A percentile compares a stretch with the other conserved stretches of the same genome.
Conservation (phyloP, 1,140 invertebrate species). For the Papilio dardanus region DNA sequence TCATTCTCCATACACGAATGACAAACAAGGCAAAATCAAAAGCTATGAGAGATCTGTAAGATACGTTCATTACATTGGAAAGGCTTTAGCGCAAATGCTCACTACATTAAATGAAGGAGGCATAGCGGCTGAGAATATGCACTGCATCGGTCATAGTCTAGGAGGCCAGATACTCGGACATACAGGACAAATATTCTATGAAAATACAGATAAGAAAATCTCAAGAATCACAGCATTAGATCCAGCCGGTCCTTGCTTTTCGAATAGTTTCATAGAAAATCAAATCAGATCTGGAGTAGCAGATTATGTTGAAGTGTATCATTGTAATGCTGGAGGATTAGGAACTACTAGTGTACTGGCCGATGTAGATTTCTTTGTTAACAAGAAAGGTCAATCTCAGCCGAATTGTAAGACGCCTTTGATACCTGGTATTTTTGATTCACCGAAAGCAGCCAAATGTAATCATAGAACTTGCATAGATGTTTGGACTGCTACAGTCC, state of each 20-base stretch:
- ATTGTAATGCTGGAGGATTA: slow-evolving; percentile 89
- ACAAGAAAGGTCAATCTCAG: slow-evolving; percentile 85
- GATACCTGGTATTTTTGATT: slow-evolving; percentile 71
- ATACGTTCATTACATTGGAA: slow-evolving; percentile 74
- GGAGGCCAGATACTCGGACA: slow-evolving; percentile 83
- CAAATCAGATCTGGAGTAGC: slow-evolving; percentile 84
- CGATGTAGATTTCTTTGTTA: slow-evolving; percentile 92
- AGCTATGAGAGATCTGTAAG: slow-evolving; percentile 71
- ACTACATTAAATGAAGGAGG: slow-evolving; percentile 56
- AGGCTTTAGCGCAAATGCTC: slow-evolving; percentile 63
- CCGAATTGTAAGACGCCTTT: slow-evolving; percentile 82
- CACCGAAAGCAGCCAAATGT: slow-evolving; percentile 81
- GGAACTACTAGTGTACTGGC: slow-evolving; percentile 84
- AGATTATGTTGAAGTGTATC: slow-evolving; percentile 89
- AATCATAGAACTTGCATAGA: slow-evolving; percentile 85
- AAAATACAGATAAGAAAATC: slow-evolving; percentile 67
- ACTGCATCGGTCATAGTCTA: slow-evolving; percentile 79
- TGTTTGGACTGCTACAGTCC: slow-evolving; percentile 85
- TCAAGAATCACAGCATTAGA: slow-evolving; percentile 87
- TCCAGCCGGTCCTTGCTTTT: slow-evolving; percentile 87
- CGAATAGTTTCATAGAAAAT: slow-evolving; percentile 78
- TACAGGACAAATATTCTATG: slow-evolving; percentile 76
- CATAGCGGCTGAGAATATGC: slow-evolving; percentile 66
- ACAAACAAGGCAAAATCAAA: slow-evolving; percentile 65
- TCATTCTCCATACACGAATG: slow-evolving; percentile 71